Base-by-base conservation (phyloP, 2,888 invertebrate species). In the Phytoseiulus persimilis region DNA sequence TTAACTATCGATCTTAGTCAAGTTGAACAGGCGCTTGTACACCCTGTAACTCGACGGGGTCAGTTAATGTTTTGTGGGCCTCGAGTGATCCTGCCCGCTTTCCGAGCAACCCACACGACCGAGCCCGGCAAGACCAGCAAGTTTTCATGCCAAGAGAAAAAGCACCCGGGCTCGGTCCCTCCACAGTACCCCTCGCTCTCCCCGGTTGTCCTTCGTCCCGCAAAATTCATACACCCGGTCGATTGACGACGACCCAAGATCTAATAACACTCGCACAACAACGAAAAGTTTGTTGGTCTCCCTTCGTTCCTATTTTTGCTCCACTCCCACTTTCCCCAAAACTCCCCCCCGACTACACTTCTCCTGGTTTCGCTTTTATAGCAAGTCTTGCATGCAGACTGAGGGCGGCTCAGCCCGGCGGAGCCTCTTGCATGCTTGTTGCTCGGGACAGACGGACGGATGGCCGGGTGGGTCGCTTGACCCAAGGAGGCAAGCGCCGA, bases 191-290 rank as follows among this genome's bases (percentile, higher is more conserved):
- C 65, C 65, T 65, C 18, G 65, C 18, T 65, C 11, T 23, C 28
- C 65, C 65, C 28, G 65, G 65, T 65, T 3, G 9, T 65, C 65
- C 65, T 2, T 65, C 18, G 9, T 65, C 9, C 65, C 65, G 28
- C 65, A 28, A 65, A 65, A 65, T 65, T 65, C 65, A 65, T 65
- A 23, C 65, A 65, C 11, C 65, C 65, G 18, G 65, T 65, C 65
- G 65, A 65, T 65, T 14, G 65, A 65, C 65, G 65, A 65, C 65
- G 65, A 65, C 23, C 65, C 65, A 65, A 65, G 65, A 65, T 65
- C 65, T 65, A 65, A 65, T 65, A 65, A 65, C 65, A 65, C 65
- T 65, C 65, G 65, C 65, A 65, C 65, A 65, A 65, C 65, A 65
- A 65, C 65, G 65, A 65, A 65, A 65, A 65, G 65, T 65, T 65